Evolutionary conservation across 2,113 vertebrate genomes (phyloP), one percentile per base, ranked within the genome.

Genomic region (Lepisosteus osseus): DNA sequence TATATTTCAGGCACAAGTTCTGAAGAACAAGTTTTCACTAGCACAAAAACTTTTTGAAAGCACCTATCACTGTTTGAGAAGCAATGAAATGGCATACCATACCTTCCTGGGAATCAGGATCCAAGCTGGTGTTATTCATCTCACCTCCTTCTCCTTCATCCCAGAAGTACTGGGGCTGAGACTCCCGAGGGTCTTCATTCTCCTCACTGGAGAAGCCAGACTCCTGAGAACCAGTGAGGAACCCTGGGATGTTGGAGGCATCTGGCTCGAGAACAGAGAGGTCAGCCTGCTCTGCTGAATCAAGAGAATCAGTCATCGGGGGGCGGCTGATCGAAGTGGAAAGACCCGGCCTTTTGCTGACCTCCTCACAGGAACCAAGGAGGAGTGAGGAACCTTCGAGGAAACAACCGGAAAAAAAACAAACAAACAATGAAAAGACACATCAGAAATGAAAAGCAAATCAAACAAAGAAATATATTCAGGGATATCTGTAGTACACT

Each of bases 151-250:
- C 89, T 1, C 87, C 89, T 72, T 90, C 89, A 67, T 93, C 93
- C 93, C 91, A 94, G 76, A 91, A 92, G 74, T 91, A 92, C 74
- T 91, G 87, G 0, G 90, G 86, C 75, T 90, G 90, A 7, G 90
- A 72, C 11, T 87, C 83, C 67, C 90, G 91, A 67, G 90, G 88
- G 63, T 97, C 95, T 54, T 96, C 95, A 0, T 86, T 90, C 83
- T 98, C 96, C 6, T 91, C 92, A 0, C 93, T 94, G 74, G 93
- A 90, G 80, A 95, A 94, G 72, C 96, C 95, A 0, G 96, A 98
- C 74, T 96, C 96, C 0, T 91, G 93, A 9, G 93, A 94, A 54
- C 83, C 82, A 4, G 88, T 89, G 0, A 72, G 72, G 0, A 84
- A 74, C 65, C 77, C 59, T 68, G 87, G 79, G 84, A 84, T 72